These are phyloP conservation scores for Drosophila anomelani DNA, from an alignment of 2,888 invertebrate genomes.

Conservation along the genomic window DNA sequence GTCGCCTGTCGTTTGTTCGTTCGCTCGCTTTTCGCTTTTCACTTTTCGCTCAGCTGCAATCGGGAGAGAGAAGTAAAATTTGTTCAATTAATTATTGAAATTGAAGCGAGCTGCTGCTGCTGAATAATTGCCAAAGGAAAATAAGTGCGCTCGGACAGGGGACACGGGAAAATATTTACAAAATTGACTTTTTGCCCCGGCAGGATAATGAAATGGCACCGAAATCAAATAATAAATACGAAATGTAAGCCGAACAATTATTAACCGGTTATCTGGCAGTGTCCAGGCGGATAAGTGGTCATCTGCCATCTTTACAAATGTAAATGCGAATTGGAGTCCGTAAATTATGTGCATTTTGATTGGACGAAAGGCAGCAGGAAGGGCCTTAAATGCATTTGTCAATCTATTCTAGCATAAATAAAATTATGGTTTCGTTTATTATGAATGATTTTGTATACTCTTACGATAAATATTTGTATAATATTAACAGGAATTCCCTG, in stretches of 20 bases:
- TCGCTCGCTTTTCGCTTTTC: background rate
- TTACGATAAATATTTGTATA: background rate
- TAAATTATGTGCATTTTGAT: constrained; percentile 56
- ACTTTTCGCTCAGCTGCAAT: constrained; percentile 51
- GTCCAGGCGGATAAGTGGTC: constrained; percentile 27
- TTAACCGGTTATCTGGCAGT: constrained; percentile 20
- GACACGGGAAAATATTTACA: constrained; percentile 36
- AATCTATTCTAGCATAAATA: constrained; percentile 26
- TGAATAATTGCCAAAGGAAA: constrained; percentile 34
- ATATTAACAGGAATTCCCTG: background rate
- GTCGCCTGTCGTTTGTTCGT: constrained; percentile 52
- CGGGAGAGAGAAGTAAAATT: constrained; percentile 29
- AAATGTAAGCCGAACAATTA: constrained; percentile 34
- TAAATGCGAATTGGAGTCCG: constrained; percentile 33
- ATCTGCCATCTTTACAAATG: constrained; percentile 29
- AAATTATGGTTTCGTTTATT: constrained; percentile 7
- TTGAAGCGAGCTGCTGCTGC: constrained; percentile 21
- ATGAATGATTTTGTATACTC: background rate
- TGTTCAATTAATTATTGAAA: constrained; percentile 58
- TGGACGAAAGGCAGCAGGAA: constrained; percentile 22
- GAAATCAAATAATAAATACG: constrained; percentile 36
- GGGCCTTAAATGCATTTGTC: constrained; percentile 33
- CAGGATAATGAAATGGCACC: constrained; percentile 16
- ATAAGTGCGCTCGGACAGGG: constrained; percentile 25
- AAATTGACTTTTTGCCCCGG: constrained; percentile 20